Conservation (phyloP, 2,113 vertebrate species). For the Noctilio leporinus region DNA sequence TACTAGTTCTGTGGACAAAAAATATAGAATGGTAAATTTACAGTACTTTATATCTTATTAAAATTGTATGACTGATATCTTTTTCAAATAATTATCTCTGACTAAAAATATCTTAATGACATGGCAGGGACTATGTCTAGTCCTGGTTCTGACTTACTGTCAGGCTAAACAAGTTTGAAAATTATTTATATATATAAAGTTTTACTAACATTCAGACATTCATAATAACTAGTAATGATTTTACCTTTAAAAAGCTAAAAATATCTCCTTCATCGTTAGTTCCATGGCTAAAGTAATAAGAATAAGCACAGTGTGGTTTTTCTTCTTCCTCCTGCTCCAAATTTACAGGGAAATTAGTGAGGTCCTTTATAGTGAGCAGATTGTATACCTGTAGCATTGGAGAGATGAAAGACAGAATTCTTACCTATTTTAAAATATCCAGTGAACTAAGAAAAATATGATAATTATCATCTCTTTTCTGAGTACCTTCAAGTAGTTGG, state of each 20-base stretch:
- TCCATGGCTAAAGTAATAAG: conserved; percentile 33
- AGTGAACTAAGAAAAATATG: background rate
- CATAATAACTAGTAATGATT: background rate
- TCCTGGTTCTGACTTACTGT: background rate
- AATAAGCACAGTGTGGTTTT: background rate
- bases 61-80: background rate
- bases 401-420: background rate
- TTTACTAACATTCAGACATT: background rate
- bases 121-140: background rate
- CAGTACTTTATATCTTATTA: background rate
- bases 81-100: background rate
- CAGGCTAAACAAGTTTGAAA: background rate
- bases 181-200: background rate
- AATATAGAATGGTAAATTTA: background rate
- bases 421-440: background rate
- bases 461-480: background rate
- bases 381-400: conserved; percentile 64
- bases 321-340: background rate
- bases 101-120: background rate
- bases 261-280: conserved; percentile 21
- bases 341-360: conserved; percentile 38
- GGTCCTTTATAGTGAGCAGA: conserved; percentile 64
- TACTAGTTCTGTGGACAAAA: background rate
- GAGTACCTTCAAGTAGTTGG: background rate
- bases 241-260: conserved; percentile 71